Evolutionary conservation across 2,888 invertebrate genomes (phyloP).

Genomic region (Baronia brevicornis): DNA sequence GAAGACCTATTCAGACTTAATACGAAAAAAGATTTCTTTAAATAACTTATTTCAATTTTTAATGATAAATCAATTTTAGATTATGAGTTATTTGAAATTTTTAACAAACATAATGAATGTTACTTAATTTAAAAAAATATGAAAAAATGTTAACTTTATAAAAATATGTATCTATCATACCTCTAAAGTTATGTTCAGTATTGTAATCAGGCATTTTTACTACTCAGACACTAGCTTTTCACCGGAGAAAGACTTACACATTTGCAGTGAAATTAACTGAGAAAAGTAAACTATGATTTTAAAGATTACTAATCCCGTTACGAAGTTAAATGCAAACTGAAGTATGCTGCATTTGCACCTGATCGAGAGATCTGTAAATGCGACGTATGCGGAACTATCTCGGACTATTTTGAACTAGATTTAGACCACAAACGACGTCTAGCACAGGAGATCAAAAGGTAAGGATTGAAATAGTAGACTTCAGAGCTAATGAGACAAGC

Average conservation of each 20-base stretch:
- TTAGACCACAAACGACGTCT: slow-evolving; percentile 59
- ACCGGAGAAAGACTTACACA: too few species aligned
- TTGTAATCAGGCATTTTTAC: slow-evolving; percentile 12
- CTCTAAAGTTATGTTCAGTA: slow-evolving; percentile 11
- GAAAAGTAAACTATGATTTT: background rate
- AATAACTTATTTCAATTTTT: slow-evolving; percentile 4
- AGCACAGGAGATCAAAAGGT: slow-evolving; percentile 65
- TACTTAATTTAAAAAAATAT: background rate
- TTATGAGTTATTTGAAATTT: too few species aligned
- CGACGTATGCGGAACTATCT: slow-evolving; percentile 61
- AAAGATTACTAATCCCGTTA: slow-evolving; percentile 1
- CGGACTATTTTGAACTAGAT: slow-evolving; percentile 61
- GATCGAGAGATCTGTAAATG: slow-evolving; percentile 34
- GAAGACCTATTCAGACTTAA: too few species aligned
- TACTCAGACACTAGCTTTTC: slow-evolving; percentile 14
- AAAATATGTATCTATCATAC: slow-evolving; percentile 7
- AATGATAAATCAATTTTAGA: slow-evolving; percentile 1
- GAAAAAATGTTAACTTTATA: background rate
- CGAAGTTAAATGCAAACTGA: slow-evolving; percentile 7
- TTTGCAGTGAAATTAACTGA: background rate
- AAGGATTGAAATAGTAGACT: slow-evolving; percentile 29
- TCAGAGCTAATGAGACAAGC: slow-evolving; percentile 20
- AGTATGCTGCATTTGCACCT: slow-evolving; percentile 48
- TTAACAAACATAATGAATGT: too few species aligned
- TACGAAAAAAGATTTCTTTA: slow-evolving; percentile 25